Evolutionary conservation across 2,113 vertebrate genomes (phyloP), one percentile per base, ranked within the genome.

Genomic region (Poeciliopsis turrubarensis): DNA sequence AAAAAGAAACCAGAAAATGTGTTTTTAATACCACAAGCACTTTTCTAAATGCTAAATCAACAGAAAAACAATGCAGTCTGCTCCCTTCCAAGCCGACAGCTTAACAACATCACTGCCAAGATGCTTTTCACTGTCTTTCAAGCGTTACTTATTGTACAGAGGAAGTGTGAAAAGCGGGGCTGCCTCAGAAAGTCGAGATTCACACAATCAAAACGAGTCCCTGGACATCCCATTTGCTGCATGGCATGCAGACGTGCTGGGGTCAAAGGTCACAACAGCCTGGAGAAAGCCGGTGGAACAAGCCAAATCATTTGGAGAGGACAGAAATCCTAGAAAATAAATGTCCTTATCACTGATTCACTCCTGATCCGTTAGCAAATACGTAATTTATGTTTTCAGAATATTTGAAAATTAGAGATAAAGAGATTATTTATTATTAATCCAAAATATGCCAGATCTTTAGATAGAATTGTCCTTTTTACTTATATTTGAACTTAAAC

Each of bases 81-180:
- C 63, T 75, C 31, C 65, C n/a, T 70, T 82, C 73, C 63, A 73
- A 77, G 79, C 76, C 73, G 78, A 61, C 65, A 71, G 82, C 69
- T 60, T 63, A 57, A 70, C 73, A 67, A 51, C 29, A 11, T 64
- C 13, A 30, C 78, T 85, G 85, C 85, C 78, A 89, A 83, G 80
- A 76, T 77, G 67, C 78, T 78, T 65, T 83, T 73, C 72, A 74
- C 76, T 74, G 75, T 87, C 69, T 77, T 66, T 75, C 67, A 85
- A 83, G 87, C 51, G 61, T 85, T 72, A 81, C 69, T 85, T 83
- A 79, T 75, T 87, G 82, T 85, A 81, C 51, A 79, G 75, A 70
- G 19, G 13, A 71, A 84, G 79, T 86, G 81, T 80, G 79, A 88
- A 75, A 70, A 76, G 78, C 85, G 57, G 60, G 77, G 77, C 32